Evolutionary conservation across 2,113 vertebrate genomes (phyloP).

Genomic region (Henicopernis longicauda): DNA sequence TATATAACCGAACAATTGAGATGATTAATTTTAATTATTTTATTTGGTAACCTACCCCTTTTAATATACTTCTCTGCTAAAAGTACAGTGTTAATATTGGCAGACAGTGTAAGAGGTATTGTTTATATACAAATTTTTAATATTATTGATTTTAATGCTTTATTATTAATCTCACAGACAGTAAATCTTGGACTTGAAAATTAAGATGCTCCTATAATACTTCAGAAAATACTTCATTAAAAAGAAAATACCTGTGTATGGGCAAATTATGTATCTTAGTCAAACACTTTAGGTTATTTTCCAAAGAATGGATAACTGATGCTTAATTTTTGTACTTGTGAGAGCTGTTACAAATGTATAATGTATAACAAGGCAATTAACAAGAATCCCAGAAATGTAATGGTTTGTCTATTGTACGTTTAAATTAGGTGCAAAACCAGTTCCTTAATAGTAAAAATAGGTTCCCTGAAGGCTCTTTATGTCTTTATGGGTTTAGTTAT

Average conservation of each 20-base stretch:
- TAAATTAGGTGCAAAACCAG: neutral
- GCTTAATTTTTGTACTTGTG: neutral
- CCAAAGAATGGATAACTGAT: neutral
- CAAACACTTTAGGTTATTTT: slow-evolving; percentile 9
- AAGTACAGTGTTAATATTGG: neutral
- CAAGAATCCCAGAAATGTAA: neutral
- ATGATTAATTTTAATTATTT: slow-evolving; percentile 56
- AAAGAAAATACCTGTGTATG: slow-evolving; percentile 25
- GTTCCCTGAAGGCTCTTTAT: neutral
- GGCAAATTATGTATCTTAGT: slow-evolving; percentile 34
- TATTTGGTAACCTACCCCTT: slow-evolving; percentile 1
- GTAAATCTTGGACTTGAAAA: slow-evolving; percentile 54
- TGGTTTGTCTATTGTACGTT: neutral
- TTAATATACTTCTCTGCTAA: slow-evolving; percentile 46
- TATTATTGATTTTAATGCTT: slow-evolving; percentile 34
- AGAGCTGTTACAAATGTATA: neutral
- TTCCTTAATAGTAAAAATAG: neutral
- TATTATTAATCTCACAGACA: slow-evolving; percentile 51
- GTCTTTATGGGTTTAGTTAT: neutral
- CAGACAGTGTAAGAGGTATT: neutral
- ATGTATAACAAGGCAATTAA: neutral
- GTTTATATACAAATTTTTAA: slow-evolving; percentile 49
- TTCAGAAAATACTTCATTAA: slow-evolving; percentile 42
- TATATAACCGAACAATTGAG: slow-evolving; percentile 35
- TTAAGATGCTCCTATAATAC: neutral